Conservation (phyloP, 2,797 vertebrate genomes). For the Parauchenoglanis punctatus region DNA sequence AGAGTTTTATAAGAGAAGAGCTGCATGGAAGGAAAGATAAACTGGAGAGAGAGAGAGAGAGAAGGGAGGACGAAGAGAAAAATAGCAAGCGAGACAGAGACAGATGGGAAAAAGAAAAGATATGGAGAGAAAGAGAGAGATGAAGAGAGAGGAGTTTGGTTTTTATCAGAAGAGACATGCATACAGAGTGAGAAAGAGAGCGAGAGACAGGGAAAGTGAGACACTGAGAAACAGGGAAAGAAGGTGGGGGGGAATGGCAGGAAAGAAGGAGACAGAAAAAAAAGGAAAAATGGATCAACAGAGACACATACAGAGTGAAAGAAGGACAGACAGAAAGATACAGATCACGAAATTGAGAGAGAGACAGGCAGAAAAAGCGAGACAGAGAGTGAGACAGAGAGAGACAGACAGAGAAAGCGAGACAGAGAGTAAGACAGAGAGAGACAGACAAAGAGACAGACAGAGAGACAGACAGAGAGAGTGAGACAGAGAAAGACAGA, state of each 20-base stretch:
- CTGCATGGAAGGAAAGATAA: neutral
- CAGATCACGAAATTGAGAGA: neutral
- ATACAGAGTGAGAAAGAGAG: neutral
- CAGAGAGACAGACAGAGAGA: constrained; percentile 24
- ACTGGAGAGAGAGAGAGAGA: neutral
- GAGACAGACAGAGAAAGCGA: neutral
- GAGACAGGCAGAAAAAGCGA: constrained; percentile 19
- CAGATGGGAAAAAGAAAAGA: constrained; percentile 11
- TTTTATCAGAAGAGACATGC: neutral
- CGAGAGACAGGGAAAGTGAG: neutral
- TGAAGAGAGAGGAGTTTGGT: neutral
- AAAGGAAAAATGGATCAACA: neutral
- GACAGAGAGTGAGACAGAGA: constrained; percentile 26
- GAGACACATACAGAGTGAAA: neutral
- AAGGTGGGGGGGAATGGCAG: neutral
- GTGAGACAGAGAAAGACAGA: neutral
- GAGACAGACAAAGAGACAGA: constrained; percentile 22
- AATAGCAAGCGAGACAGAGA: constrained; percentile 11
- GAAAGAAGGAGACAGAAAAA: constrained; percentile 1
- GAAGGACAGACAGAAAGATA: neutral
- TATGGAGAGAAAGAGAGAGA: constrained; percentile 21
- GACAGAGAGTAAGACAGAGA: constrained; percentile 17
- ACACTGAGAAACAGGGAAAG: constrained; percentile 20
- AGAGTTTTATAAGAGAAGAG: neutral
- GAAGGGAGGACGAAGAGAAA: neutral